Conservation (phyloP, 2,888 invertebrate species). For the Allolobophora icterica region DNA sequence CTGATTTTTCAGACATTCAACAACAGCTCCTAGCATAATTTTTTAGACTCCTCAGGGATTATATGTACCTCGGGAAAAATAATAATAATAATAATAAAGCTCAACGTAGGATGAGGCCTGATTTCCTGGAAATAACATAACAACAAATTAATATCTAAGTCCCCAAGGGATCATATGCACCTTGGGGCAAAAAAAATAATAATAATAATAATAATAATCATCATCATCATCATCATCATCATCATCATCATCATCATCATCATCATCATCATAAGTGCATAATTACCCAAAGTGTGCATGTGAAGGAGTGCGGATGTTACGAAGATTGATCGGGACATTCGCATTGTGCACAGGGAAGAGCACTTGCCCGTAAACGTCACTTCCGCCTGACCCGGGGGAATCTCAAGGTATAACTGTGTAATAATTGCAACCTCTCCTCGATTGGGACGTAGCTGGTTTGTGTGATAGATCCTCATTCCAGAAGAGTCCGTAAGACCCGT, state of each 20-base stretch:
- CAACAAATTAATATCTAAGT: no score
- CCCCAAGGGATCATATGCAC: no score
- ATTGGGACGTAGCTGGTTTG: conserved; percentile 21
- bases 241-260: no score
- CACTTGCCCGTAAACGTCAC: neutral
- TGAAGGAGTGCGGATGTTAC: neutral
- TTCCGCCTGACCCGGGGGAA: conserved; percentile 22
- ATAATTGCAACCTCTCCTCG: neutral
- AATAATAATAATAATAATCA: neutral
- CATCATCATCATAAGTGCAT: neutral
- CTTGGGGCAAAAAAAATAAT: neutral
- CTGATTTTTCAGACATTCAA: no score
- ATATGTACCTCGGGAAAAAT: no score
- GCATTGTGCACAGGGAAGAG: neutral
- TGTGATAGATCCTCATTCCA: conserved; percentile 32
- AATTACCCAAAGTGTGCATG: conserved; percentile 36
- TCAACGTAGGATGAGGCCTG: no score
- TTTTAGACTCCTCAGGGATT: no score
- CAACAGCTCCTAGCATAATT: no score
- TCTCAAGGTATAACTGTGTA: neutral
- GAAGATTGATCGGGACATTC: conserved; percentile 1
- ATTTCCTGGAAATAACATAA: no score
- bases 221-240: no score
- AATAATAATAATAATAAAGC: no score
- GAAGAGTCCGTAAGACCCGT: conserved; percentile 25